Evolutionary conservation across 2,888 invertebrate genomes (phyloP).

Genomic region (Teinopalpus imperialis): DNA sequence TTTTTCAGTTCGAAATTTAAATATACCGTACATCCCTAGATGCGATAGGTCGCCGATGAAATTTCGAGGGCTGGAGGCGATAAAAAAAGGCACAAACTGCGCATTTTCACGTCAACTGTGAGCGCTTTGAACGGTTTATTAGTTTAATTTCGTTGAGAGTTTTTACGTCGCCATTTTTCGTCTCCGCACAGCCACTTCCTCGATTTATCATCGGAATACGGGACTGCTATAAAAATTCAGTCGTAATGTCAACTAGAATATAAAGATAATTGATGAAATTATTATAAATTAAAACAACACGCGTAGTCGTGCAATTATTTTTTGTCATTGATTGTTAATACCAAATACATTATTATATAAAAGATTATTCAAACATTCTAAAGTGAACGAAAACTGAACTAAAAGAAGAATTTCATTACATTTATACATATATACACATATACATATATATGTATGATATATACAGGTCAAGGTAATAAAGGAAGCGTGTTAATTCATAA

Average conservation of each 20-base stretch:
- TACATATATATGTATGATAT: too few species aligned
- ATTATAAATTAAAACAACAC: too few species aligned
- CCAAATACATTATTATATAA: too few species aligned
- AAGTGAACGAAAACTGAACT: too few species aligned
- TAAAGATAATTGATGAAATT: not conserved
- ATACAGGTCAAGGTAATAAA: too few species aligned
- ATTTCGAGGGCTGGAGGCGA: slow-evolving; percentile 3
- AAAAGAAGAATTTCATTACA: too few species aligned
- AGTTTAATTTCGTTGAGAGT: slow-evolving; percentile 19
- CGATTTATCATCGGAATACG: not conserved
- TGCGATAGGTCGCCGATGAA: not conserved
- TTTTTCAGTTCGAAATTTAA: not conserved
- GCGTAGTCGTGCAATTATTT: too few species aligned
- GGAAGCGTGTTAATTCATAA: too few species aligned
- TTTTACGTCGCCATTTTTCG: not conserved
- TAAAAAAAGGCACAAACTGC: slow-evolving; percentile 5
- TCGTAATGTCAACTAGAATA: not conserved
- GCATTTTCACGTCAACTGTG: slow-evolving; percentile 8
- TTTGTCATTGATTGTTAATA: too few species aligned
- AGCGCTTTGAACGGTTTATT: slow-evolving; percentile 7
- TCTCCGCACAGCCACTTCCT: not conserved
- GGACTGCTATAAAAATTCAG: not conserved
- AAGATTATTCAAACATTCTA: too few species aligned
- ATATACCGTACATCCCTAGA: not conserved
- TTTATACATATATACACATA: too few species aligned